These are phyloP conservation scores for Malurus cyaneus DNA, from an alignment of 2,113 vertebrate genomes.

Conservation along the genomic window DNA sequence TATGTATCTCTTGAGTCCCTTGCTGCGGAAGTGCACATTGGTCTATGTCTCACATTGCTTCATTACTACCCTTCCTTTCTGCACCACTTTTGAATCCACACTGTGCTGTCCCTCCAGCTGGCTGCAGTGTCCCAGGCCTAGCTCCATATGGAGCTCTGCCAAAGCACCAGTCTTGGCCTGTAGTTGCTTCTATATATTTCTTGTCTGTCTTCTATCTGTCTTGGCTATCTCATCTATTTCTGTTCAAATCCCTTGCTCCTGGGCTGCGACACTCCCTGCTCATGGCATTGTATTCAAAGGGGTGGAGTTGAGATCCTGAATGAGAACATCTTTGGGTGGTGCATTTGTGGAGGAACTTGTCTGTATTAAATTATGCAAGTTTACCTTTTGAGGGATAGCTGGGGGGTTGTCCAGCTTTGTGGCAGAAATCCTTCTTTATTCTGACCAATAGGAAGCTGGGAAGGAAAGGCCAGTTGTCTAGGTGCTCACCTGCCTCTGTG, in stretches of 20 bases:
- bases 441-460: background rate
- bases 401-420: background rate
- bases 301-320: background rate
- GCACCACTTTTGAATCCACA: background rate
- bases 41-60: background rate
- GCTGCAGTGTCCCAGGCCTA: background rate
- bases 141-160: background rate
- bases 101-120: background rate
- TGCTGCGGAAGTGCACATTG: background rate
- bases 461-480: background rate
- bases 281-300: background rate
- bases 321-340: background rate
- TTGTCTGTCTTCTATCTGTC: background rate
- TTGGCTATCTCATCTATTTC: background rate
- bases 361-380: background rate
- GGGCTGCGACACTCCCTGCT: background rate
- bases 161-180: slow-evolving; percentile 3
- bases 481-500: background rate
- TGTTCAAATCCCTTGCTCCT: background rate
- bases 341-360: background rate
- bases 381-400: background rate
- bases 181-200: background rate
- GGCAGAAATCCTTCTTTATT: background rate
- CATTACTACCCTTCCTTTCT: background rate
- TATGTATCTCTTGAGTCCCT: background rate